phyloP scores from a whole-genome alignment of 2,797 vertebrate genomes.

The Melanotaenia trifasciata region DNA sequence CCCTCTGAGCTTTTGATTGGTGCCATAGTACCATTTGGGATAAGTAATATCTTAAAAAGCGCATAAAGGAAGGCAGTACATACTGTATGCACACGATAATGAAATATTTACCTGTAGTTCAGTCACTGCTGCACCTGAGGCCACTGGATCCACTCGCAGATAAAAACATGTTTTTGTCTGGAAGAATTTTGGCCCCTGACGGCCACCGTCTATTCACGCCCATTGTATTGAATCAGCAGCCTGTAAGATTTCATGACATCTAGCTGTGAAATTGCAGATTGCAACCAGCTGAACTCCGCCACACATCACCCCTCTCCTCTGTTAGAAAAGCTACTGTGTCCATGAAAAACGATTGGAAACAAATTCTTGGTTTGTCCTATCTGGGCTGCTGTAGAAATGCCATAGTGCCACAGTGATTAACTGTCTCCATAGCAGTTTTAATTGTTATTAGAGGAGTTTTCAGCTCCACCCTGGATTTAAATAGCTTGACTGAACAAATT shows the following conservation, averaged over 20 bases:
- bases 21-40: too few relatives aligned
- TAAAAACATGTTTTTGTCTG: not conserved
- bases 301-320: not conserved
- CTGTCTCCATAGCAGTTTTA: not conserved
- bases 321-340: too few relatives aligned
- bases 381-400: not conserved
- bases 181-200: not conserved
- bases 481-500: not conserved
- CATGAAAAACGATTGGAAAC: not conserved
- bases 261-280: not conserved
- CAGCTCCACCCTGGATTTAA: not conserved
- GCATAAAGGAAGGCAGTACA: too few relatives aligned
- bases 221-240: not conserved
- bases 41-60: too few relatives aligned
- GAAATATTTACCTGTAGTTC: not conserved
- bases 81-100: not conserved
- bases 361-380: not conserved
- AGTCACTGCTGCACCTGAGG: too few relatives aligned
- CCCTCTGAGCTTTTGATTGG: not conserved
- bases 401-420: too few relatives aligned
- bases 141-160: not conserved
- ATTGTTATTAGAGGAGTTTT: not conserved
- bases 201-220: too few relatives aligned
- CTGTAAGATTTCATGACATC: not conserved
- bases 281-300: not conserved